phyloP scores from a whole-genome alignment of 2,888 invertebrate genomes.

The Trissolcus brochymenae region DNA sequence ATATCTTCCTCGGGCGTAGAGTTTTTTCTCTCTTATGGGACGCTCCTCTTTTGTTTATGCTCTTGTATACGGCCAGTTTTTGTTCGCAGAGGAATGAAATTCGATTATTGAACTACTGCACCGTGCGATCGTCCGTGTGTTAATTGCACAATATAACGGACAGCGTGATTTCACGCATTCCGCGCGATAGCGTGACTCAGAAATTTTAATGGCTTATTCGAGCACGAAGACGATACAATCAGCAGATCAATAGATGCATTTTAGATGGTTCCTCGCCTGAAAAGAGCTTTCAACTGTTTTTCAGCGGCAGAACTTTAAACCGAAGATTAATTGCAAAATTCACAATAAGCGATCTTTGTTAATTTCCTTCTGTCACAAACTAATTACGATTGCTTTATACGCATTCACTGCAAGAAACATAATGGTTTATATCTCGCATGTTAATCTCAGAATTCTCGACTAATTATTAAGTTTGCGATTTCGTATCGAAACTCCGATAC shows the following conservation, averaged over 20 bases:
- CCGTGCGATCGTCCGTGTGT: conserved; percentile 44
- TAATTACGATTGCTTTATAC: conserved; percentile 53
- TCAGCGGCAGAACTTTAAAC: conserved; percentile 39
- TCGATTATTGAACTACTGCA: conserved; percentile 47
- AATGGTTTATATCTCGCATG: conserved; percentile 41
- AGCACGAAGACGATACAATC: conserved; percentile 59
- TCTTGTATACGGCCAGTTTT: conserved; percentile 14
- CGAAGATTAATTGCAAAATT: conserved; percentile 55
- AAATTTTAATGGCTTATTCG: conserved; percentile 58
- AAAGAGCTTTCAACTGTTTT: conserved; percentile 52
- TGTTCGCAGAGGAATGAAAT: conserved; percentile 22
- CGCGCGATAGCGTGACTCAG: conserved; percentile 54
- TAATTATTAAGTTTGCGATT: conserved; percentile 45
- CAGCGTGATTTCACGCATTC: conserved; percentile 48
- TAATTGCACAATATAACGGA: conserved; percentile 54
- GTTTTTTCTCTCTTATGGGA: conserved; percentile 3
- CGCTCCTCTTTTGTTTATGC: conserved; percentile 6
- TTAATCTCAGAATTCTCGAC: conserved; percentile 25
- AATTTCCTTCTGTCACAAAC: conserved; percentile 51
- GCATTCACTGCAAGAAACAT: conserved; percentile 41
- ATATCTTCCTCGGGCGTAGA: conserved; percentile 12
- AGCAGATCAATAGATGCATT: conserved; percentile 57
- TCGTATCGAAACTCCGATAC: too few species aligned
- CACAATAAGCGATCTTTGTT: conserved; percentile 56
- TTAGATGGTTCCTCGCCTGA: conserved; percentile 42